A percentile compares a stretch with the other conserved stretches of the same genome.
Evolutionary conservation across 2,797 vertebrate species (phyloP).

Genomic region (Toxotes lorentzi): DNA sequence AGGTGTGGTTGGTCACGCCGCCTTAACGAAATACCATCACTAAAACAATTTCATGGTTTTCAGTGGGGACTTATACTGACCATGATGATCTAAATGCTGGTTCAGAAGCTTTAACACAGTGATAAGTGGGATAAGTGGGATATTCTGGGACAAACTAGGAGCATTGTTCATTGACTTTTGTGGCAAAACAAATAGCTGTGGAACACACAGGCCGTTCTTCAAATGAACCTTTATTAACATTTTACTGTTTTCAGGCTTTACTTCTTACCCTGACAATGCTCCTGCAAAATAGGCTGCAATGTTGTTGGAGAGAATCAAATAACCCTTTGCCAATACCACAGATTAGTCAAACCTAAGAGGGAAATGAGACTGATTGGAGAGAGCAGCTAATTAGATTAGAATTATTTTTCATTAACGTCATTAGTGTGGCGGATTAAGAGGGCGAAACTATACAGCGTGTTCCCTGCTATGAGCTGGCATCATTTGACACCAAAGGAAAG

Average conservation of each 20-base stretch:
- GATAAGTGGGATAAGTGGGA: slow-evolving; percentile 12
- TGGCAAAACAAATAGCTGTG: slow-evolving; percentile 3
- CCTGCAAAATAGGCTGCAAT: slow-evolving; percentile 17
- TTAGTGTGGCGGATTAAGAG: slow-evolving; percentile 57
- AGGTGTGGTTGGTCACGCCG: slow-evolving; percentile 37
- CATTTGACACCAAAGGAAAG: slow-evolving; percentile 38
- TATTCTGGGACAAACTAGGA: slow-evolving; percentile 8
- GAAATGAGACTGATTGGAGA: slow-evolving; percentile 66
- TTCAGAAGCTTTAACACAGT: slow-evolving; percentile 1
- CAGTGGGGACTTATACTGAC: not conserved
- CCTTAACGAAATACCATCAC: slow-evolving; percentile 25
- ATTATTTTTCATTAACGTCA: slow-evolving; percentile 71
- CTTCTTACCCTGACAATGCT: slow-evolving; percentile 26
- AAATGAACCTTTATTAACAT: not conserved
- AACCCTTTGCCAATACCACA: slow-evolving; percentile 36
- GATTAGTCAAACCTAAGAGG: slow-evolving; percentile 48
- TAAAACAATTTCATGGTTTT: slow-evolving; percentile 39
- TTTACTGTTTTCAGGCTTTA: not conserved
- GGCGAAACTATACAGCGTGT: slow-evolving; percentile 42
- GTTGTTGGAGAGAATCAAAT: slow-evolving; percentile 39
- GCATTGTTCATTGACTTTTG: not conserved
- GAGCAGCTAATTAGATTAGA: slow-evolving; percentile 66
- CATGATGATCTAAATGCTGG: slow-evolving; percentile 8
- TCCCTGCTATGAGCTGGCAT: slow-evolving; percentile 53
- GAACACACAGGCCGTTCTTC: slow-evolving; percentile 16